Conservation (phyloP, 2,888 invertebrate genomes). For the Protonemura montana region DNA sequence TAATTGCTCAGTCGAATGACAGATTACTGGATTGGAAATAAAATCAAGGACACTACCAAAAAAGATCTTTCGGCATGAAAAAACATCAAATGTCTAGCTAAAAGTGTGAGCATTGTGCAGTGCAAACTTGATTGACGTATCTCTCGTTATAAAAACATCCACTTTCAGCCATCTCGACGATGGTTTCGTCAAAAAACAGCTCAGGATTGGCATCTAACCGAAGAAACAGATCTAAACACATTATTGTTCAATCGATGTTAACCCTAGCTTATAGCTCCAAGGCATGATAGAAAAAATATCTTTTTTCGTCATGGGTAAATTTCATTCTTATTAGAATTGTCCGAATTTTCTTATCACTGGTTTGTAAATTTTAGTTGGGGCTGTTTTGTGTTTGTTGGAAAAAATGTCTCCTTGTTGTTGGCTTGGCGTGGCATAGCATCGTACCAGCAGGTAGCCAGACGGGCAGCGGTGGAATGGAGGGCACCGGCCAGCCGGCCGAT, state of each 20-base stretch:
- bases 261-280: not conserved
- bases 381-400: not conserved
- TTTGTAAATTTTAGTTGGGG: not conserved
- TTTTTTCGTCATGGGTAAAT: slow-evolving; percentile 7
- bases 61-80: not conserved
- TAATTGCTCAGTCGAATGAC: not conserved
- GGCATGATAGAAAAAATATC: slow-evolving; percentile 4
- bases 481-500: not conserved
- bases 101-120: slow-evolving; percentile 12
- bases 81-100: not conserved
- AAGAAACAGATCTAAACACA: slow-evolving; percentile 1
- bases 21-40: not conserved
- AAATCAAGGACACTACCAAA: not conserved
- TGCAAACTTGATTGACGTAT: not conserved
- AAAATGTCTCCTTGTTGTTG: not conserved
- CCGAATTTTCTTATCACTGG: not conserved
- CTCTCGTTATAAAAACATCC: not conserved
- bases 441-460: not conserved
- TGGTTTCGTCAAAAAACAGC: not conserved
- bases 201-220: not conserved
- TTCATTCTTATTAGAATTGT: not conserved
- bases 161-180: not conserved
- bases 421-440: not conserved
- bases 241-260: not conserved
- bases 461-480: not conserved